Percentiles rank a stretch among this genome's conserved stretches.
phyloP scores from a whole-genome alignment of 2,888 invertebrate species.

The Noctua pronuba region DNA sequence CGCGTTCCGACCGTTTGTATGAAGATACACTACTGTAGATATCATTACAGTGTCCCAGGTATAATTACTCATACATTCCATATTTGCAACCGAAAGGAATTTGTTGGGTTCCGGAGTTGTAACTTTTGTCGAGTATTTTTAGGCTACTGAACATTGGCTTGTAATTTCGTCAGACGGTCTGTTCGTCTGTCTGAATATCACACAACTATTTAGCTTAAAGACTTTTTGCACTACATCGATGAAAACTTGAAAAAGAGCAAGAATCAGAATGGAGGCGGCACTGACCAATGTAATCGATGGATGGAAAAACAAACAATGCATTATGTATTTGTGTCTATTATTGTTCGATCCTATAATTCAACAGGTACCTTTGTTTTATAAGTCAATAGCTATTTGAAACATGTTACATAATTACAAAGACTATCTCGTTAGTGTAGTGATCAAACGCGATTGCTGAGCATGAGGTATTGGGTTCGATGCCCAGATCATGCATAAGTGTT shows the following conservation, averaged over 20 bases:
- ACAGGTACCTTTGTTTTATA: too few species aligned
- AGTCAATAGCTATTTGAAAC: too few species aligned
- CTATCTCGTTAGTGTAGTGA: background rate
- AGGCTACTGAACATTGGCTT: background rate
- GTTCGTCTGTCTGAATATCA: too few species aligned
- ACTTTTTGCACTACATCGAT: too few species aligned
- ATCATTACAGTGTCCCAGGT: too few species aligned
- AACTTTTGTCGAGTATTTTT: background rate
- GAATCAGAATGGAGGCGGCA: too few species aligned
- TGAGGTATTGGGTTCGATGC: background rate
- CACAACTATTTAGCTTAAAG: too few species aligned
- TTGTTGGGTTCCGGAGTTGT: slow-evolving; percentile 4
- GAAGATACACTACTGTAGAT: too few species aligned
- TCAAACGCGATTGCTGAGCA: background rate
- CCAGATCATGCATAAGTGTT: background rate
- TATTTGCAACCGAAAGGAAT: slow-evolving; percentile 10
- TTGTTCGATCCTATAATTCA: background rate
- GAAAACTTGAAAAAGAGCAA: too few species aligned
- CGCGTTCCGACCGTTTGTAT: too few species aligned
- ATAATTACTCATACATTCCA: slow-evolving; percentile 2
- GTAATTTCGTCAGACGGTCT: too few species aligned
- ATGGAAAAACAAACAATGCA: background rate
- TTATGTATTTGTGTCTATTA: background rate
- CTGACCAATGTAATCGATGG: background rate
- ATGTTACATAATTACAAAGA: too few species aligned